Evolutionary conservation across 1,140 invertebrate genomes (phyloP), one percentile per base, ranked within the genome.

Genomic region (Drosophila murphyi): DNA sequence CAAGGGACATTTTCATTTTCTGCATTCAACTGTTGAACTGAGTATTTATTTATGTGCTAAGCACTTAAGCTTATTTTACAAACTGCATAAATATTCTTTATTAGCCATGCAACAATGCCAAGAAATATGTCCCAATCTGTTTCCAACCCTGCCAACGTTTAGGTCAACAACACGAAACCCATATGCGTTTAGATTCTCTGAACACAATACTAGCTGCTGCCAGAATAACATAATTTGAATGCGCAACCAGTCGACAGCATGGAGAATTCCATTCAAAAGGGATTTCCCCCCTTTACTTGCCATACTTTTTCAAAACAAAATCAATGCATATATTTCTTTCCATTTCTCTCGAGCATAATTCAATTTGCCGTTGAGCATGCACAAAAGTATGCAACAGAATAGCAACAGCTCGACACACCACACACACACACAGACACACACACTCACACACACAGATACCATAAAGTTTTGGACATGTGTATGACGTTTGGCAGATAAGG

Each of bases 361-460:
- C 85, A 88, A 88, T 88, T 88, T 88, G 70, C 80, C 80, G 72
- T 82, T 67, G 61, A 82, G 80, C 76, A 69, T 83, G 85, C 83
- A 80, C 73, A 83, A 78, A 83, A 89, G 76, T 88, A 80, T 89
- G 85, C 83, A 80, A 88, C 83, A 88, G 78, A 89, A 88, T 80
- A 67, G 75, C 70, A 64, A 73, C 80, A 80, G 61, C 54, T 70
- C 63, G 61, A 56, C 43, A 61, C 8, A 43, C 39, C 8, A 43
- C 39, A 41, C 45, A 68, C 45, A 56, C 51, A 55, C 41, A 45
- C n/a, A 45, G 28, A 71, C 51, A 45, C 48, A 20, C 31, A 51
- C 29, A 0, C 41, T 41, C 57, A 2, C 20, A 20, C 20, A 20
- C 20, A 62, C 57, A 48, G 8, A 28, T 2, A 34, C 37, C 47